These are phyloP conservation scores for Suncus etruscus DNA, from an alignment of 2,113 vertebrate genomes.

Conservation along the genomic window DNA sequence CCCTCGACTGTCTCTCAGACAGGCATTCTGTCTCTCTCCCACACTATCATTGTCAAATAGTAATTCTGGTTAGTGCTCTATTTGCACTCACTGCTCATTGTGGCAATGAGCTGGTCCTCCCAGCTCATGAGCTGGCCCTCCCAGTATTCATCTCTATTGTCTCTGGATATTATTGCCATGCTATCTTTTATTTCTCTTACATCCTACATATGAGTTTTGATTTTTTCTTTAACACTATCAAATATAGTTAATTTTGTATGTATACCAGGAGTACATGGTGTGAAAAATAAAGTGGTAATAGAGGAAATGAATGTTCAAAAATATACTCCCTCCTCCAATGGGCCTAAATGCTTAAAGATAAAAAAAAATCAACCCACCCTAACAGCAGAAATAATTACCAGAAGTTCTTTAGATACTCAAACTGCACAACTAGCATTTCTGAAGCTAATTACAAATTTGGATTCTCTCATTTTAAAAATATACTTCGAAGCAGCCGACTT, in stretches of 20 bases:
- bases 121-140: too few relatives aligned
- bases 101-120: too few relatives aligned
- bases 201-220: background rate
- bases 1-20: too few relatives aligned
- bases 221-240: background rate
- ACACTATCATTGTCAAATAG: too few relatives aligned
- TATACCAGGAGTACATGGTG: background rate
- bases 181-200: too few relatives aligned
- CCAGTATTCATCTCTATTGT: too few relatives aligned
- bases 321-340: constrained; percentile 39
- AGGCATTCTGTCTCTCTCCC: too few relatives aligned
- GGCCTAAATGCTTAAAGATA: constrained; percentile 43
- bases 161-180: too few relatives aligned
- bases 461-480: constrained; percentile 82
- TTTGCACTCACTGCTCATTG: too few relatives aligned
- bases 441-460: constrained; percentile 80
- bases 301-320: constrained; percentile 59
- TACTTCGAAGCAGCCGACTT: constrained; percentile 72
- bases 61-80: too few relatives aligned
- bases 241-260: constrained; percentile 42
- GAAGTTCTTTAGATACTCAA: constrained; percentile 68
- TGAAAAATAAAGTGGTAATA: constrained; percentile 49
- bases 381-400: constrained; percentile 66
- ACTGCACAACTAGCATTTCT: constrained; percentile 70
- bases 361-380: constrained; percentile 35